These are phyloP conservation scores for Myripristis jacobus DNA, from an alignment of 2,797 vertebrate species.

Conservation along the genomic window DNA sequence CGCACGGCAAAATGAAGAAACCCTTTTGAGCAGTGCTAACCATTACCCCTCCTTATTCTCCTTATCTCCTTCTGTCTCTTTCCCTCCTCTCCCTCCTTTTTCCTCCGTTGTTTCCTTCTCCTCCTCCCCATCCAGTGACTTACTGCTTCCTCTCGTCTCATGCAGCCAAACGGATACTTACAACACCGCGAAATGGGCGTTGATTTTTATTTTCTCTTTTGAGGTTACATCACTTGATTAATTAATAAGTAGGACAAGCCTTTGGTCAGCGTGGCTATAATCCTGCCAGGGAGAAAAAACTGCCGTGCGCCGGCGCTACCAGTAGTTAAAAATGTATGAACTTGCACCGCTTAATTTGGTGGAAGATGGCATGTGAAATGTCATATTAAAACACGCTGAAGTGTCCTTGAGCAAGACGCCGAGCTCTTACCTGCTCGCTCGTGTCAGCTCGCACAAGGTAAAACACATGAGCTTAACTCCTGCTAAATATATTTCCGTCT, in stretches of 20 bases:
- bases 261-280: slow-evolving; percentile 41
- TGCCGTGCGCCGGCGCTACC: slow-evolving; percentile 36
- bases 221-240: slow-evolving; percentile 54
- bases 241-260: slow-evolving; percentile 41
- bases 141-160: slow-evolving; percentile 38
- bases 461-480: background rate
- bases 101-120: background rate
- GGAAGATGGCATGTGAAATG: slow-evolving; percentile 67
- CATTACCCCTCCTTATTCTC: background rate
- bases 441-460: background rate
- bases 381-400: slow-evolving; percentile 53
- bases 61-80: too few relatives aligned
- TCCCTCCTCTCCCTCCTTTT: background rate
- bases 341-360: slow-evolving; percentile 56
- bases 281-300: slow-evolving; percentile 14
- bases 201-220: slow-evolving; percentile 33
- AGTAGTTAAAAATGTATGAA: slow-evolving; percentile 57
- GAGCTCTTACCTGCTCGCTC: background rate
- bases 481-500: background rate
- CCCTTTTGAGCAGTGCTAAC: background rate
- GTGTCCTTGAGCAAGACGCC: background rate
- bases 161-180: slow-evolving; percentile 41
- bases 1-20: slow-evolving; percentile 24
- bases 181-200: slow-evolving; percentile 1
- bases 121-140: slow-evolving; percentile 16